Base-by-base conservation (phyloP, 2,113 vertebrate genomes). In the Dromaius novaehollandiae region DNA sequence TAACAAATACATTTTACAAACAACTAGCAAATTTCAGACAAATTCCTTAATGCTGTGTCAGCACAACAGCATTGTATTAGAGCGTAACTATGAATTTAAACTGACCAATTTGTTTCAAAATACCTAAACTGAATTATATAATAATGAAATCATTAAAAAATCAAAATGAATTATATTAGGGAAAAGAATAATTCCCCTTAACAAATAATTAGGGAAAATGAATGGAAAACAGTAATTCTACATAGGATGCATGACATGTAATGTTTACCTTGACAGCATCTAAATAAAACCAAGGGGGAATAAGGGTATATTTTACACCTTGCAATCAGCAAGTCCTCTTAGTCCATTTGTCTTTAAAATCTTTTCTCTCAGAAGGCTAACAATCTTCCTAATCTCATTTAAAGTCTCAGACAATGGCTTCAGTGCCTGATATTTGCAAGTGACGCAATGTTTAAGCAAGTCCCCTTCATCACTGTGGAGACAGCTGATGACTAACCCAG, bases 401-500 rank as follows among this genome's bases (percentile, higher is more conserved):
- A 90, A 34, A 73, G 32, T 66, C 86, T 89, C 86, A 88, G 26
- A 87, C 70, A 93, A 87, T 61, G 26, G 53, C 79, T 89, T 58
- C 36, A 69, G 70, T 80, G 82, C 90, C 75, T 92, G 89, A 88
- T 11, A 91, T 42, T n/a, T 87, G 48, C 81, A 82, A 93, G 78
- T 91, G 92, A 95, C 22, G 30, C 84, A 87, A 92, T 25, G 40
- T 53, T 91, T 71, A 56, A 93, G 51, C 53, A 90, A 85, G 89
- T 78, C 55, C 70, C 58, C 83, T 95, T 91, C 30, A 94, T 60
- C 53, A 86, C 51, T 82, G 69, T 4, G 20, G 73, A 80, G 65
- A 94, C 85, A 94, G 93, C 92, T 20, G 77, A 91, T 93, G 95
- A 96, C 90, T 96, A 96, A 96, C 42, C 11, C 85, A 90, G 71